phyloP scores from a whole-genome alignment of 2,797 vertebrate species.

The Alcedo atthis region DNA sequence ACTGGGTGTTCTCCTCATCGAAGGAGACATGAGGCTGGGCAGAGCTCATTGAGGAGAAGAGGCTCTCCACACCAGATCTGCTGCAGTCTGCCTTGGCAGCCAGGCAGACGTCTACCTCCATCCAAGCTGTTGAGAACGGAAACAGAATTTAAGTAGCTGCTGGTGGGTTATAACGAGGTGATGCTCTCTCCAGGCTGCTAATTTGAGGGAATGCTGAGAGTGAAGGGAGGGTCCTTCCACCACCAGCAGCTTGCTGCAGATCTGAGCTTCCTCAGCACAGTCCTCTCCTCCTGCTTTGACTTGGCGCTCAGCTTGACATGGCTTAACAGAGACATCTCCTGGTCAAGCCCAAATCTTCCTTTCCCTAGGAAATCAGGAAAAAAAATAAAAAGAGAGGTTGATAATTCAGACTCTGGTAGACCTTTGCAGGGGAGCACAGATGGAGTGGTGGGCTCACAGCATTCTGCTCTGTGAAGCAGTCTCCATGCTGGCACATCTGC shows the following conservation, averaged over 20 bases:
- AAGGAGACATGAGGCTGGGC: not conserved
- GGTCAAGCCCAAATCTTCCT: not conserved
- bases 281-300: not conserved
- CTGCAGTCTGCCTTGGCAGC: constrained; percentile 5
- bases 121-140: constrained; percentile 19
- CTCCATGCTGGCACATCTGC: not conserved
- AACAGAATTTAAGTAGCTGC: constrained; percentile 13
- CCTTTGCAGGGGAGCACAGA: not conserved
- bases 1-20: not conserved
- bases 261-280: not conserved
- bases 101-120: not conserved
- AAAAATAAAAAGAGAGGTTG: not conserved
- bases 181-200: constrained; percentile 31
- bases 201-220: not conserved
- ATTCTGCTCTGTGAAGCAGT: accelerated
- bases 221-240: not conserved
- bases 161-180: not conserved
- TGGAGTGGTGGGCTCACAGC: not conserved
- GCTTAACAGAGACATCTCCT: constrained; percentile 53
- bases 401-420: not conserved
- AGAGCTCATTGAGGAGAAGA: not conserved
- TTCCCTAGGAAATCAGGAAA: not conserved
- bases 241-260: not conserved
- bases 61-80: not conserved
- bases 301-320: accelerated